Percentiles rank a stretch among this genome's conserved stretches.
phyloP scores from a whole-genome alignment of 2,888 invertebrate genomes.

The Bedellia somnulentella region DNA sequence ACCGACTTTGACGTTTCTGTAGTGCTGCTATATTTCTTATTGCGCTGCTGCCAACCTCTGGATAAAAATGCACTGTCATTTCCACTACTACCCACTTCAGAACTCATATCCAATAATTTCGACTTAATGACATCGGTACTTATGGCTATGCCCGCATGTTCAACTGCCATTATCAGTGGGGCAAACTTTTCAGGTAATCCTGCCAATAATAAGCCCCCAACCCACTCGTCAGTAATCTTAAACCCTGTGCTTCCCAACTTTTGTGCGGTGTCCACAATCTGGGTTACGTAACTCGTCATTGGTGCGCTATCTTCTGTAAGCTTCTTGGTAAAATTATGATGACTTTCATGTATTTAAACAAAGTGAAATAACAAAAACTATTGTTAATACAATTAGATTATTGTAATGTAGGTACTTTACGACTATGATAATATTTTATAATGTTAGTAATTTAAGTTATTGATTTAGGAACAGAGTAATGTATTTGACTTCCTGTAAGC shows the following conservation, averaged over 20 bases:
- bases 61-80: not conserved
- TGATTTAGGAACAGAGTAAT: too few species aligned
- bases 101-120: slow-evolving; percentile 10
- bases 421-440: too few species aligned
- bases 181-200: slow-evolving; percentile 10
- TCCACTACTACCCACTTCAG: not conserved
- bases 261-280: slow-evolving; percentile 11
- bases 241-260: slow-evolving; percentile 11
- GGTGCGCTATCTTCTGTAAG: slow-evolving; percentile 8
- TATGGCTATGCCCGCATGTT: slow-evolving; percentile 3
- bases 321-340: too few species aligned
- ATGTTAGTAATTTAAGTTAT: too few species aligned
- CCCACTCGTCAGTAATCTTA: slow-evolving; percentile 11
- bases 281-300: slow-evolving; percentile 9
- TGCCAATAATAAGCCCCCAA: slow-evolving; percentile 11
- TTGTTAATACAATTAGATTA: too few species aligned
- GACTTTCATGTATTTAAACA: too few species aligned
- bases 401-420: too few species aligned
- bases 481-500: too few species aligned
- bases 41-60: too few species aligned
- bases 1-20: not conserved
- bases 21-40: not conserved
- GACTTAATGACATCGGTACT: slow-evolving; percentile 4
- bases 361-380: too few species aligned
- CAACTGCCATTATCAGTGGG: slow-evolving; percentile 12